phyloP scores from a whole-genome alignment of 2,797 vertebrate species.

The Aratinga solstitialis region DNA sequence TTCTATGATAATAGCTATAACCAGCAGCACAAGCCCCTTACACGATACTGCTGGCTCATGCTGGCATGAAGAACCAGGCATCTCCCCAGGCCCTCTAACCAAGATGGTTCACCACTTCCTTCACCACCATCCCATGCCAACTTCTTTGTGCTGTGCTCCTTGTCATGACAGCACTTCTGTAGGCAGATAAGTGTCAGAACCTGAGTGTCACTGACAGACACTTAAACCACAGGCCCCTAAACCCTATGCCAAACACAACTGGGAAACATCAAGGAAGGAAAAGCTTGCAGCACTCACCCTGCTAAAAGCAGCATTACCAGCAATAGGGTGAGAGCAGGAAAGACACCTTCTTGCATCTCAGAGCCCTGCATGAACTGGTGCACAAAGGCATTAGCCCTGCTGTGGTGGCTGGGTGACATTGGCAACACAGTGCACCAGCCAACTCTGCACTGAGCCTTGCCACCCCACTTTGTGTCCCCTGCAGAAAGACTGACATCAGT shows the following conservation, averaged over 20 bases:
- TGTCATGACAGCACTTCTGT: neutral
- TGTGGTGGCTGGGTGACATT: rapidly evolving
- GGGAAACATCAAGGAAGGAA: neutral
- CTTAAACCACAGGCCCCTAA: neutral
- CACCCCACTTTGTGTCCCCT: neutral
- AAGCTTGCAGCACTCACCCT: neutral
- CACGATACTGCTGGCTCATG: neutral
- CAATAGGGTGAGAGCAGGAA: neutral
- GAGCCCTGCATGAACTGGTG: neutral
- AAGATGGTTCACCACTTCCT: neutral
- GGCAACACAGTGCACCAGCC: rapidly evolving
- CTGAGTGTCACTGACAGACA: neutral
- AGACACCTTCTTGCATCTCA: neutral
- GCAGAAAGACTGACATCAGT: neutral
- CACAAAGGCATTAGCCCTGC: neutral
- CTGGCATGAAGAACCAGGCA: neutral
- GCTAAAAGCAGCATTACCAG: neutral
- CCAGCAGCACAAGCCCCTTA: neutral
- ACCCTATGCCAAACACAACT: neutral
- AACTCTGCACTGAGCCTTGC: rapidly evolving
- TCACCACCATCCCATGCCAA: neutral
- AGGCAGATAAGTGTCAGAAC: neutral
- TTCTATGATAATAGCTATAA: neutral
- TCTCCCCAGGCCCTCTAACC: neutral
- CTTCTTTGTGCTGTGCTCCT: neutral